Conservation (phyloP, 1,140 invertebrate genomes). For the Heliothis subflexa region DNA sequence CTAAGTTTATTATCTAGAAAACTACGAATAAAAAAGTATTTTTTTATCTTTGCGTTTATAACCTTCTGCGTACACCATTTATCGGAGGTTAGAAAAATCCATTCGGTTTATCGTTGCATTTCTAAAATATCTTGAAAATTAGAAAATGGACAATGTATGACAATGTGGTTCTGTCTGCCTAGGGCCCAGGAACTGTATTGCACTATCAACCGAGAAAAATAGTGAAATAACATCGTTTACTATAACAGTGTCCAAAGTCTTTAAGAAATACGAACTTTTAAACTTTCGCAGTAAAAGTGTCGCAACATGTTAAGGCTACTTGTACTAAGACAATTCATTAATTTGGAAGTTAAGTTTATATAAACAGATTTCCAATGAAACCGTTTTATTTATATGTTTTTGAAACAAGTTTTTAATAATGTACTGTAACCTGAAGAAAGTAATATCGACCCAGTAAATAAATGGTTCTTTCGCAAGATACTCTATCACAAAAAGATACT, state of each 20-base stretch:
- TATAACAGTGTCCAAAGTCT: neutral
- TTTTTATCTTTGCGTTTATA: no score
- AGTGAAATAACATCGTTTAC: conserved; percentile 11
- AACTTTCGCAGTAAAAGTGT: conserved; percentile 16
- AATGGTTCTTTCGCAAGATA: neutral
- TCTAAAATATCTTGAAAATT: neutral
- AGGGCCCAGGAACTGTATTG: neutral
- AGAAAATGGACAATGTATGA: no score
- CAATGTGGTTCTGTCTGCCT: conserved; percentile 8
- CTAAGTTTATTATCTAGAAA: neutral
- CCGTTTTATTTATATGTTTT: neutral
- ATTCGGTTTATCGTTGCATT: neutral
- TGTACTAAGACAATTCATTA: neutral
- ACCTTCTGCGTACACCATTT: no score
- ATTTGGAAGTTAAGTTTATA: neutral
- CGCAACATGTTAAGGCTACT: no score
- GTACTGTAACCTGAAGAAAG: neutral
- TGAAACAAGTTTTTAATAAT: neutral
- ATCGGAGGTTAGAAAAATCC: no score
- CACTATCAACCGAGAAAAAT: neutral
- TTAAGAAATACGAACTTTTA: neutral
- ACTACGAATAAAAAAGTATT: neutral
- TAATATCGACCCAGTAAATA: neutral
- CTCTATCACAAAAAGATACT: neutral
- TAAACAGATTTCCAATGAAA: neutral